A percentile compares a stretch with the other conserved stretches of the same genome.
These are phyloP conservation scores for Pelagia noctiluca DNA, from an alignment of 30 jellyfish, hydroid and myxozoan species.

Conservation along the genomic window DNA sequence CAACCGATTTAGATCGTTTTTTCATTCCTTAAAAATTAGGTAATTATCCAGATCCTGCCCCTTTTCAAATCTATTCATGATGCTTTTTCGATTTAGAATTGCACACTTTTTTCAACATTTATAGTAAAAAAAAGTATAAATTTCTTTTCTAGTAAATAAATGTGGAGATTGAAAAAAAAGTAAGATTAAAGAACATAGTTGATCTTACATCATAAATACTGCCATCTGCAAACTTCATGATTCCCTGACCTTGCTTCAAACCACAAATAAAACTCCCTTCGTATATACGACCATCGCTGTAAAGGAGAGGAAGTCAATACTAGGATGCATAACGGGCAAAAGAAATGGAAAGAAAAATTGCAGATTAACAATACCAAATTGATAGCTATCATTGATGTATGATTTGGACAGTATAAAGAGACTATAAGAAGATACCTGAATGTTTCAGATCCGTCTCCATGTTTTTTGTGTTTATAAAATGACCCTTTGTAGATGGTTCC, in stretches of 20 bases:
- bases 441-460: slow-evolving; percentile 85
- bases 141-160: not conserved
- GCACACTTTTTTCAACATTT: too few species aligned
- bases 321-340: not conserved
- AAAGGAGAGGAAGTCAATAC: not conserved
- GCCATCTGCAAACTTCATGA: slow-evolving; percentile 75
- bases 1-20: too few species aligned
- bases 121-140: too few species aligned
- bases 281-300: slow-evolving; percentile 75
- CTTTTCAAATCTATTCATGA: too few species aligned
- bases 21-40: too few species aligned
- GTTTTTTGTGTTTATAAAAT: slow-evolving; percentile 81
- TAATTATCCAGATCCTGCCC: too few species aligned
- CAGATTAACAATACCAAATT: too few species aligned
- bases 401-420: too few species aligned
- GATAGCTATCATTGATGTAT: too few species aligned
- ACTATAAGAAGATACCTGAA: too few species aligned
- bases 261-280: slow-evolving; percentile 88
- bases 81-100: too few species aligned
- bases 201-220: slow-evolving; percentile 75
- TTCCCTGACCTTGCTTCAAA: slow-evolving; percentile 94
- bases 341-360: too few species aligned
- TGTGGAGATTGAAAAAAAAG: not conserved
- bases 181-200: not conserved
- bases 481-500: slow-evolving; percentile 87